Base-by-base conservation (phyloP, 2,113 vertebrate genomes). In the Puntigrus tetrazona region DNA sequence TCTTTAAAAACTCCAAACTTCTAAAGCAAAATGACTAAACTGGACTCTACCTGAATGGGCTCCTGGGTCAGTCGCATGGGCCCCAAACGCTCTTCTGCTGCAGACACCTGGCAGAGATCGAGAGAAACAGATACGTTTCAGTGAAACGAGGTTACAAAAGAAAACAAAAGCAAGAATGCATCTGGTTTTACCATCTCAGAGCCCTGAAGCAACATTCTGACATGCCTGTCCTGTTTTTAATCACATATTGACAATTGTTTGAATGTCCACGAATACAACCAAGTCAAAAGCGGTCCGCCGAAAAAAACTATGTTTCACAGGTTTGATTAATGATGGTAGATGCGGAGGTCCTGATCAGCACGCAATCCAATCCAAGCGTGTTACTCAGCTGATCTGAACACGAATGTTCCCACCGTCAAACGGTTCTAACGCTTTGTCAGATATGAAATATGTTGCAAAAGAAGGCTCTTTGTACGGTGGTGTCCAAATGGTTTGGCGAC, bases 31-130 rank as follows among this genome's bases (percentile, higher is more conserved):
- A 38, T 69, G 20, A 69, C 22, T n/a, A 38, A 82, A 75, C 45
- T 16, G 16, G 50, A 29, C 31, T 89, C 85, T 94, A 99, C 97
- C 96, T 99, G 97, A 81, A 98, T 95, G 10, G 96, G 96, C 89
- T 98, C 96, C 91, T 97, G 97, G 8, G 93, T 97, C 91, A 99
- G 88, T 94, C 94, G 96, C 98, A 99, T 99, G 18, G 97, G 96
- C 85, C 98, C 97, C 2, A 99, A 93, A 89, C 95, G 95, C 88
- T 98, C 93, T 92, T 98, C 97, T 84, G 95, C 93, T 55, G 94
- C 86, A 82, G 96, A 95, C 88, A 95, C 94, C 97, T 98, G 95
- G 81, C 27, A 16, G 3, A 29, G 70, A 72, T 34, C 7, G 34
- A 81, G 31, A 73, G 43, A 78, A 43, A 72, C 16, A 47, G 36